These are phyloP conservation scores for Alviniconcha strummeri DNA, from an alignment of 2,888 invertebrate species.

Conservation along the genomic window DNA sequence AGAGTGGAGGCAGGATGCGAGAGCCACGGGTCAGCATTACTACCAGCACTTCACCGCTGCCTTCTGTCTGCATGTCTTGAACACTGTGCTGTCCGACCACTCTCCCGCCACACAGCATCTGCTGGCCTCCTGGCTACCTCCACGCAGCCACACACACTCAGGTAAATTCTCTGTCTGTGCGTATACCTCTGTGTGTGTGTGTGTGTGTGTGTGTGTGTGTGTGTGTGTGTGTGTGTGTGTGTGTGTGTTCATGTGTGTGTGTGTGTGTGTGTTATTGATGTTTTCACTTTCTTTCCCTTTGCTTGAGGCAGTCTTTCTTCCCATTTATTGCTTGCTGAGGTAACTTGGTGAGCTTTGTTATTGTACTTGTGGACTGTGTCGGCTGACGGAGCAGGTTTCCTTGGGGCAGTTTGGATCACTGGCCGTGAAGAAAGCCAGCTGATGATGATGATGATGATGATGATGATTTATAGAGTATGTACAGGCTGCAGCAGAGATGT, in stretches of 20 bases:
- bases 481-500: no score
- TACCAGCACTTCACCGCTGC: slow-evolving; percentile 30
- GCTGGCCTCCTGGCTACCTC: slow-evolving; percentile 18
- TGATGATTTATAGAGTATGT: no score
- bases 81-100: slow-evolving; percentile 22
- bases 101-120: background rate
- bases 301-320: no score
- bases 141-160: background rate
- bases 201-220: background rate
- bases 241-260: background rate
- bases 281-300: no score
- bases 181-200: background rate
- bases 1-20: no score
- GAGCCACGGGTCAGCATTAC: background rate
- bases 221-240: background rate
- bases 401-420: no score
- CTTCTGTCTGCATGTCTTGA: slow-evolving; percentile 39
- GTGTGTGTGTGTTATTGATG: background rate
- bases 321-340: no score
- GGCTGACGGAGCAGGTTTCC: no score
- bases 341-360: no score
- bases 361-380: no score
- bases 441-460: no score
- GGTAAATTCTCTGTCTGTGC: background rate
- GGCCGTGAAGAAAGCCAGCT: no score